Evolutionary conservation across 2,888 invertebrate genomes (phyloP).

Genomic region (Noctua pronuba): DNA sequence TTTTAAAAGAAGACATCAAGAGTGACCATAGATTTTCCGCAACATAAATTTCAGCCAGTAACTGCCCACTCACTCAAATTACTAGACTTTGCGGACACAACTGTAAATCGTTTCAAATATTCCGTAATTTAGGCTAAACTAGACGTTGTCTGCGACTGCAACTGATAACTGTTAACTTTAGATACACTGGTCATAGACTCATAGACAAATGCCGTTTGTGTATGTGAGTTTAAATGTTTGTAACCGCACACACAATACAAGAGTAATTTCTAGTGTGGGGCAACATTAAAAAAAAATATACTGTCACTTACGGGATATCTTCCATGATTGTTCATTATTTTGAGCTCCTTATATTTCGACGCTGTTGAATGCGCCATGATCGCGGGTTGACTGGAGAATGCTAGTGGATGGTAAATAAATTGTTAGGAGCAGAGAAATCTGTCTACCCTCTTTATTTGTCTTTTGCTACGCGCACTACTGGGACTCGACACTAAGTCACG

Average conservation of each 20-base stretch:
- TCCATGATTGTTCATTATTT: no score
- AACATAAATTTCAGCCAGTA: slow-evolving; percentile 40
- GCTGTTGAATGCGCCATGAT: no score
- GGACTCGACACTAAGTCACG: no score
- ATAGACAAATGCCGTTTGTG: background rate
- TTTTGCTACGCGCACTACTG: no score
- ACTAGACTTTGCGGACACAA: slow-evolving; percentile 31
- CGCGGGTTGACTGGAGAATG: no score
- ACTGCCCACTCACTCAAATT: slow-evolving; percentile 32
- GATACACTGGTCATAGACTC: background rate
- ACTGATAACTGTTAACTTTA: slow-evolving; percentile 15
- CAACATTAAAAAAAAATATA: no score
- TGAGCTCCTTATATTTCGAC: no score
- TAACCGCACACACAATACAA: background rate
- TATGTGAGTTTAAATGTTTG: background rate
- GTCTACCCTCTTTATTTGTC: no score
- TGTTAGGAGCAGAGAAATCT: no score
- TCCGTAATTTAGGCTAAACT: slow-evolving; percentile 28
- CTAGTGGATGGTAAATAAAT: no score
- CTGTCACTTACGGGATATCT: no score
- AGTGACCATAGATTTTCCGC: slow-evolving; percentile 45
- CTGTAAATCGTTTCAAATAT: slow-evolving; percentile 46
- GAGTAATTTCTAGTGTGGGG: background rate
- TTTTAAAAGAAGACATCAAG: background rate
- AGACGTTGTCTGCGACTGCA: slow-evolving; percentile 6